Evolutionary conservation across 1,140 invertebrate species (phyloP).

Genomic region (Drosophila rufa): DNA sequence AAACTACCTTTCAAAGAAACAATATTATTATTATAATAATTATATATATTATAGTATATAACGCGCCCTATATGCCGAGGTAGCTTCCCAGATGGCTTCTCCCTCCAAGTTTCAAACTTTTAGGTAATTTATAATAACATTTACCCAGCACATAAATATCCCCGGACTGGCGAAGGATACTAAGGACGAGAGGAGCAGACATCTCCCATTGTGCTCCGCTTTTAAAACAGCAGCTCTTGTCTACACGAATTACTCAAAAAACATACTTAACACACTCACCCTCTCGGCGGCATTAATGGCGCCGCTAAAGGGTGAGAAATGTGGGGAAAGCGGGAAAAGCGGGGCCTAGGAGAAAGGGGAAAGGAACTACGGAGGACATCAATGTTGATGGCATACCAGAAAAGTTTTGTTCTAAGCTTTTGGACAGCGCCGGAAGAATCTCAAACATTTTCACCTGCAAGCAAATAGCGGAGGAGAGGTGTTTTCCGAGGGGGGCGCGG

Average conservation of each 20-base stretch:
- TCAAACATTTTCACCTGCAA: conserved; percentile 78
- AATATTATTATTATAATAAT: not conserved
- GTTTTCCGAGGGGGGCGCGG: conserved; percentile 18
- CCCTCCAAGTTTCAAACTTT: conserved; percentile 22
- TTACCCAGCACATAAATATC: conserved; percentile 39
- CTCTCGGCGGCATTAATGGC: conserved; percentile 11
- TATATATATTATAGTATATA: conserved; percentile 9
- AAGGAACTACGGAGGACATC: conserved; percentile 56
- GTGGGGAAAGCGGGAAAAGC: conserved; percentile 5
- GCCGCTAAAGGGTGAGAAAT: not conserved
- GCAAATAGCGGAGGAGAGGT: conserved; percentile 44
- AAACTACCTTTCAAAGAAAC: too few relatives aligned
- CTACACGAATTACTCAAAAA: conserved; percentile 61
- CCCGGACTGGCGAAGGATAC: conserved; percentile 1
- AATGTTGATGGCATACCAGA: conserved; percentile 75
- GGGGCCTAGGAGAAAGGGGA: conserved; percentile 7
- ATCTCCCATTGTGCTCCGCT: conserved; percentile 34
- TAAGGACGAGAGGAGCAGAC: conserved; percentile 6
- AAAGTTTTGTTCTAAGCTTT: conserved; percentile 82
- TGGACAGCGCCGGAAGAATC: conserved; percentile 67
- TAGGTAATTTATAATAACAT: conserved; percentile 41
- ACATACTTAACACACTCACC: conserved; percentile 67
- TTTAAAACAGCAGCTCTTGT: conserved; percentile 48
- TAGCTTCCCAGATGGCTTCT: not conserved
- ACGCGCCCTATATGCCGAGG: conserved; percentile 2